Percentiles rank a stretch among this genome's conserved stretches.
These are phyloP conservation scores for Drosophila trapezifrons DNA, from an alignment of 1,140 invertebrate species.

Conservation along the genomic window DNA sequence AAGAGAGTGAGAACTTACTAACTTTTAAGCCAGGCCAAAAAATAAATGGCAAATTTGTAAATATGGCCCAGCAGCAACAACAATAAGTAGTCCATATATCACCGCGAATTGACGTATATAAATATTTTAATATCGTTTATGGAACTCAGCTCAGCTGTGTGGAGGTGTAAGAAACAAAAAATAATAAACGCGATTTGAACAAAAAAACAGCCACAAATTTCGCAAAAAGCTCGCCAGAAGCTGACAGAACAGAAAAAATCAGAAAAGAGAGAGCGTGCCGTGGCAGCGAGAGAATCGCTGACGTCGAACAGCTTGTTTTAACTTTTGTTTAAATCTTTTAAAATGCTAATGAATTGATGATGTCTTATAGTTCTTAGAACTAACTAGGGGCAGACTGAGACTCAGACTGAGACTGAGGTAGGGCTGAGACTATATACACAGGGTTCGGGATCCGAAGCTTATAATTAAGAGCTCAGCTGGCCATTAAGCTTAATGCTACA, in stretches of 20 bases:
- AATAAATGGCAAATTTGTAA: conserved; percentile 53
- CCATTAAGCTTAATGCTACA: conserved; percentile 7
- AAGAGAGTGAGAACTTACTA: conserved; percentile 10
- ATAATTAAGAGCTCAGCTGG: conserved; percentile 56
- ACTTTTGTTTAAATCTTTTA: conserved; percentile 44
- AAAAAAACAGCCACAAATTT: conserved; percentile 51
- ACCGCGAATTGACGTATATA: conserved; percentile 27
- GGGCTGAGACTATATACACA: neutral
- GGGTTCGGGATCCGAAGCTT: conserved; percentile 1
- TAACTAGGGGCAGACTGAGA: neutral
- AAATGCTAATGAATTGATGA: conserved; percentile 70
- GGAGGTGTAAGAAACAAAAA: conserved; percentile 61
- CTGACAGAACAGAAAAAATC: conserved; percentile 36
- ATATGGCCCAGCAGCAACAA: conserved; percentile 52
- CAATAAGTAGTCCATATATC: conserved; percentile 46
- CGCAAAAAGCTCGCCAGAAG: conserved; percentile 57
- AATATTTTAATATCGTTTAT: conserved; percentile 41
- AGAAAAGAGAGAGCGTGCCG: conserved; percentile 18
- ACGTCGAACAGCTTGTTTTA: conserved; percentile 52
- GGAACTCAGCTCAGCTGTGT: conserved; percentile 36
- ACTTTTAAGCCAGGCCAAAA: conserved; percentile 57
- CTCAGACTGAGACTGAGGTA: neutral
- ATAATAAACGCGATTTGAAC: neutral
- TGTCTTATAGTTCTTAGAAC: conserved; percentile 42
- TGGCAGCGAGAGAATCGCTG: conserved; percentile 22